Conservation (phyloP, 2,797 vertebrate genomes). For the Ptychobarbus kaznakovi region DNA sequence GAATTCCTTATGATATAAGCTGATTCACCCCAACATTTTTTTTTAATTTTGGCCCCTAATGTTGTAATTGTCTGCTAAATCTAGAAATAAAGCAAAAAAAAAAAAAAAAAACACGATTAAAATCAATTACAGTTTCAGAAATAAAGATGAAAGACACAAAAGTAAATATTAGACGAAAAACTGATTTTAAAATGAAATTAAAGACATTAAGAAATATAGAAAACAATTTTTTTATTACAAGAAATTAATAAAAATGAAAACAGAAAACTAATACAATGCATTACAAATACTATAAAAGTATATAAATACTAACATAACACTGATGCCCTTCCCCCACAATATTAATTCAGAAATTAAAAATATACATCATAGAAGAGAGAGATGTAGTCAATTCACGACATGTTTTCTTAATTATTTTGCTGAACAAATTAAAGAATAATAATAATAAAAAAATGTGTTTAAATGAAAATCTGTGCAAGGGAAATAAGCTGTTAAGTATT, state of each 20-base stretch:
- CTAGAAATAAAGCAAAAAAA: neutral
- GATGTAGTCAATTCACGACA: neutral
- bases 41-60: no score
- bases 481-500: slow-evolving; percentile 12
- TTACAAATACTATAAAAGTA: neutral
- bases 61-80: neutral
- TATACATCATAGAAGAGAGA: no score
- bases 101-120: neutral
- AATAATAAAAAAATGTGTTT: no score
- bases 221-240: neutral
- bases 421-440: neutral
- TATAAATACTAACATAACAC: neutral
- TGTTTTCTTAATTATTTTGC: neutral
- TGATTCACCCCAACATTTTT: neutral
- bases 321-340: neutral
- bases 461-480: neutral
- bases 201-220: neutral
- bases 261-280: neutral
- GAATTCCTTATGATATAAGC: neutral
- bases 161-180: neutral
- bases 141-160: neutral
- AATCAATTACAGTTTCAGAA: neutral
- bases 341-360: neutral
- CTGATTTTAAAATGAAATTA: neutral
- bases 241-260: neutral